Base-by-base conservation (phyloP, 2,113 vertebrate species). In the Accipiter virgatus region DNA sequence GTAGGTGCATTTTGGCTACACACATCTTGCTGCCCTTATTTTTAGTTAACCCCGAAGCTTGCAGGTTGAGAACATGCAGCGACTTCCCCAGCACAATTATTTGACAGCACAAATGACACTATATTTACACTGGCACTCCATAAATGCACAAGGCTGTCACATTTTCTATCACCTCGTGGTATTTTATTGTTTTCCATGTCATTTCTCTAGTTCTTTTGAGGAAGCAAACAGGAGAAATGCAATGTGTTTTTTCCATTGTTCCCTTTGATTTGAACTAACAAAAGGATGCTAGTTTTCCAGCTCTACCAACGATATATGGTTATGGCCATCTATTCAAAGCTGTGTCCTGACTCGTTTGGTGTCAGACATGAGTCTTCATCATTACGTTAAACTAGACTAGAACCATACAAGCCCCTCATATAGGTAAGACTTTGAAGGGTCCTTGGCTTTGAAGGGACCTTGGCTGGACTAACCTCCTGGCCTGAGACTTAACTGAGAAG, bases 41-140 rank as follows among this genome's bases (percentile, higher is more conserved):
- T 86, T 40, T 5, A 67, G 43, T 31, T 63, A 48, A 27, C 65
- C 18, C 50, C 2, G 6, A 52, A n/a, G 21, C 7, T 32, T 7
- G 13, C 0, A 1, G 7, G 43, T 4, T 34, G 48, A 26, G 48
- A 63, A 7, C 27, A 11, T 0, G 0, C 71, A 40, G 43, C 0
- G 10, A 42, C 58, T 56, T 86, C 11, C 20, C 53, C 82, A 65
- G 11, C 43, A 73, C 53, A 9, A 17, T 4, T 5, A 29, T 4
- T 1, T 4, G 62, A 68, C 67, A 68, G 15, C 31, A 34, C 58
- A 77, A 55, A 26, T 36, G 70, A 11, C 29, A 29, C 20, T 3
- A 3, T 75, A 27, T 90, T 83, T 63, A 91, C 43, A 32, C 16
- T 16, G 27, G 66, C 3, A 0, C 79, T 73, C 71, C 72, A 16